Percentiles rank a stretch among this genome's conserved stretches.
phyloP scores from a whole-genome alignment of 1,140 invertebrate species.

The Hydropsyche tenuis region DNA sequence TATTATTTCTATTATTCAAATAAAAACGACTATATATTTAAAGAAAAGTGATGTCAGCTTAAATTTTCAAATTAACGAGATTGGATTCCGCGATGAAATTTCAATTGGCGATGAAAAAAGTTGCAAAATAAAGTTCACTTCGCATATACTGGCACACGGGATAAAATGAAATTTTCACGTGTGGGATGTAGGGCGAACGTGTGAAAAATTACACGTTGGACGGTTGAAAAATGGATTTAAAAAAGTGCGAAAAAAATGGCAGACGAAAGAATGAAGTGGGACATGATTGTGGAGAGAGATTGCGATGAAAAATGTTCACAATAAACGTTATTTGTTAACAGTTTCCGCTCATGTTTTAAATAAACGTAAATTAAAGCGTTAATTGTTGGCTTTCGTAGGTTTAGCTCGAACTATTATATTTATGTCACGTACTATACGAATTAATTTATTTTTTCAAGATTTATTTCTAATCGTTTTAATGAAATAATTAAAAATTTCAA shows the following conservation, averaged over 20 bases:
- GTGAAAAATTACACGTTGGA: conserved; percentile 44
- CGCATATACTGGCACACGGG: neutral
- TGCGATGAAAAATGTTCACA: conserved; percentile 24
- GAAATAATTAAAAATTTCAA: too few species aligned
- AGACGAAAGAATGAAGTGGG: conserved; percentile 47
- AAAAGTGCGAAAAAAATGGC: conserved; percentile 28
- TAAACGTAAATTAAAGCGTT: conserved; percentile 11
- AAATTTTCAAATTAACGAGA: neutral
- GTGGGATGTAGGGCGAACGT: conserved; percentile 32
- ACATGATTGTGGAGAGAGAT: conserved; percentile 34
- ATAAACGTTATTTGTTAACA: neutral
- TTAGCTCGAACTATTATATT: too few species aligned
- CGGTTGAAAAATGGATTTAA: conserved; percentile 43
- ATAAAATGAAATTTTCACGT: conserved; percentile 33
- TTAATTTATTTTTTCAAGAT: neutral
- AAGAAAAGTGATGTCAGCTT: too few species aligned
- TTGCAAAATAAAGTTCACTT: conserved; percentile 17
- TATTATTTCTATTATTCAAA: too few species aligned
- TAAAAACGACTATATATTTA: too few species aligned
- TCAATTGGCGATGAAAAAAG: conserved; percentile 25
- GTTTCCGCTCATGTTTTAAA: neutral
- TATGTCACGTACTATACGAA: too few species aligned
- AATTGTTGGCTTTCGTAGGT: too few species aligned
- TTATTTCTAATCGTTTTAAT: neutral
- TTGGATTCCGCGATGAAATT: conserved; percentile 18